Evolutionary conservation across 2,888 invertebrate species (phyloP).

Genomic region (Oeneis ivallda): DNA sequence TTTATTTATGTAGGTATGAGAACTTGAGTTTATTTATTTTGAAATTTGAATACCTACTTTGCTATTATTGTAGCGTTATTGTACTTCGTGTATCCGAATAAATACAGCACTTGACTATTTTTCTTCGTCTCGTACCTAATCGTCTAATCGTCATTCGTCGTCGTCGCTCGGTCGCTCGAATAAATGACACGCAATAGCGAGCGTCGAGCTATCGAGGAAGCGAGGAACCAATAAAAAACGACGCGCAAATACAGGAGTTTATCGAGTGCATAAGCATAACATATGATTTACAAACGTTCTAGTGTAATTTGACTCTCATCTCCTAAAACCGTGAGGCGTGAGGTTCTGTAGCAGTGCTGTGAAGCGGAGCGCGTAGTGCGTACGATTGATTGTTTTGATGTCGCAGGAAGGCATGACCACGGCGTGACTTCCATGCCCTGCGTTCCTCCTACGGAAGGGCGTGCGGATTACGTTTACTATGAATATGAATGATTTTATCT

Average conservation of each 20-base stretch:
- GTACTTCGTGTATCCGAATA: constrained; percentile 43
- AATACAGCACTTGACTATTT: constrained; percentile 61
- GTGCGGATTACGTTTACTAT: constrained; percentile 81
- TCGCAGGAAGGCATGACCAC: constrained; percentile 65
- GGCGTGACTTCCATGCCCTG: constrained; percentile 82
- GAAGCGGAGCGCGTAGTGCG: too few relatives aligned
- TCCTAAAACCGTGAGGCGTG: constrained; percentile 47
- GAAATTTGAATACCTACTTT: background rate
- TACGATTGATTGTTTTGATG: constrained; percentile 74
- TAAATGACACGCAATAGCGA: constrained; percentile 80
- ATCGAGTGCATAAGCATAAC: constrained; percentile 64
- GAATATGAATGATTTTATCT: constrained; percentile 83
- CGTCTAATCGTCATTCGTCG: too few relatives aligned
- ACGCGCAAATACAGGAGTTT: constrained; percentile 75
- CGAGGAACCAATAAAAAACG: constrained; percentile 75
- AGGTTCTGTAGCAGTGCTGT: constrained; percentile 53
- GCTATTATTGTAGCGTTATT: constrained; percentile 16
- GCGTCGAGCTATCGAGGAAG: too few relatives aligned
- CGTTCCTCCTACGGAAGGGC: constrained; percentile 77
- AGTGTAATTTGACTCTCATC: constrained; percentile 56
- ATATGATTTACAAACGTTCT: constrained; percentile 52
- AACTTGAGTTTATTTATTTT: too few relatives aligned
- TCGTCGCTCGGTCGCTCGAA: too few relatives aligned
- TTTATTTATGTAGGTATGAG: too few relatives aligned
- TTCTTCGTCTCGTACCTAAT: constrained; percentile 43